phyloP scores from a whole-genome alignment of 2,797 vertebrate genomes.

The Chelonia mydas region DNA sequence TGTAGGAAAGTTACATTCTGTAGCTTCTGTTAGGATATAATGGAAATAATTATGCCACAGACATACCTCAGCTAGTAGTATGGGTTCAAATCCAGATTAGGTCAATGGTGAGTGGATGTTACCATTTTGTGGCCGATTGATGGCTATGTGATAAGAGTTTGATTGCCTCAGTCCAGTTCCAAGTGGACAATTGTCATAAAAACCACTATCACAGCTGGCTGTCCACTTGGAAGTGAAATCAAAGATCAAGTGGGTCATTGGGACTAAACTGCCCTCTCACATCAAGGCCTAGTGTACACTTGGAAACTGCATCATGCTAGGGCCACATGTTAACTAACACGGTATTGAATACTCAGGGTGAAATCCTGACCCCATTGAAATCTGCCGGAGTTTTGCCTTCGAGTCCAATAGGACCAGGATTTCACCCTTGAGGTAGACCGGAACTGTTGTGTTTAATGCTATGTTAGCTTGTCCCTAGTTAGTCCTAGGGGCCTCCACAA shows the following conservation, averaged over 20 bases:
- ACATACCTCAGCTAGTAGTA: background rate
- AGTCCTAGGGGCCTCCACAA: background rate
- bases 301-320: background rate
- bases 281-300: background rate
- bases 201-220: background rate
- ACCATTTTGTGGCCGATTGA: background rate
- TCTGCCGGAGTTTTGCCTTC: background rate
- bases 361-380: background rate
- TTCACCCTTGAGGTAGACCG: background rate
- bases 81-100: background rate
- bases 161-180: background rate
- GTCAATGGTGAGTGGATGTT: background rate
- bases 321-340: background rate
- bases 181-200: background rate
- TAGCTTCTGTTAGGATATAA: background rate
- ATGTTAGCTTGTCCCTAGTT: background rate
- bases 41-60: background rate
- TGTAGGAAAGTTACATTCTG: background rate
- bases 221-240: background rate
- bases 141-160: background rate
- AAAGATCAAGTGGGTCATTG: background rate
- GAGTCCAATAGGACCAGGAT: background rate
- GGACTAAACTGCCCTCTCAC: background rate
- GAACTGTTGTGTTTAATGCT: background rate
- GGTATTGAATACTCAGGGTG: background rate